Base-by-base conservation (phyloP, 2,888 invertebrate genomes). In the Tetragonula carbonaria region DNA sequence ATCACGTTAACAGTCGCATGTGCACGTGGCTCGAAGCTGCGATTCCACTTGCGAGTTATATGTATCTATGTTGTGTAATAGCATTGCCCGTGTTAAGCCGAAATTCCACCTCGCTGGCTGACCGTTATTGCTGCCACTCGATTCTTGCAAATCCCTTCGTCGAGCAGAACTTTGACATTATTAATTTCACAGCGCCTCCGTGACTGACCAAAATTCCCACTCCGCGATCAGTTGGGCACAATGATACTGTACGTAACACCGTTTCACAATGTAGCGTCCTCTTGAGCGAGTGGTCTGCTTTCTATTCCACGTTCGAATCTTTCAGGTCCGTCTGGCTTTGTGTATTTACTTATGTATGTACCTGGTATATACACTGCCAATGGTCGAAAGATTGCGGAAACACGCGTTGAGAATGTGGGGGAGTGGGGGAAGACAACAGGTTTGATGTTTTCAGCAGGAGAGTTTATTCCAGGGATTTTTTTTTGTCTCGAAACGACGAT, bases 1-100 rank as follows among this genome's bases (percentile, higher is more conserved):
- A 57, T 45, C 45, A 59, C 62, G 38, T 59, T 23, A 33, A n/a
- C 28, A 16, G 53, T 76, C 73, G 62, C 82, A 65, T n/a, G 66
- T 14, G 5, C 70, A 50, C 70, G 72, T 57, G 57, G 33, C 13
- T 59, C 59, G 8, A 50, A 28, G 28, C 28, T 23, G 14, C 3
- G 62, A 50, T 50, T 62, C 21, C 16, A 45, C 72, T 57, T 59
- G 23, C 57, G 13, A n/a, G 57, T n/a, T 59, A 59, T n/a, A n/a
- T 8, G 45, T 45, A 11, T 45, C 8, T 8, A 45, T 45, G 8
- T 45, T 45, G 45, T 45, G 8, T 11, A 45, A 45, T n/a, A 21
- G 5, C 5, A n/a, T n/a, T 59, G n/a, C 14, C 5, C 14, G 2
- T 59, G n/a, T 59, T 59, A 45, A 45, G 11, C 8, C 45, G 45